These are phyloP conservation scores for Eristalis arbustorum DNA, from an alignment of 2,888 invertebrate genomes.

Conservation along the genomic window DNA sequence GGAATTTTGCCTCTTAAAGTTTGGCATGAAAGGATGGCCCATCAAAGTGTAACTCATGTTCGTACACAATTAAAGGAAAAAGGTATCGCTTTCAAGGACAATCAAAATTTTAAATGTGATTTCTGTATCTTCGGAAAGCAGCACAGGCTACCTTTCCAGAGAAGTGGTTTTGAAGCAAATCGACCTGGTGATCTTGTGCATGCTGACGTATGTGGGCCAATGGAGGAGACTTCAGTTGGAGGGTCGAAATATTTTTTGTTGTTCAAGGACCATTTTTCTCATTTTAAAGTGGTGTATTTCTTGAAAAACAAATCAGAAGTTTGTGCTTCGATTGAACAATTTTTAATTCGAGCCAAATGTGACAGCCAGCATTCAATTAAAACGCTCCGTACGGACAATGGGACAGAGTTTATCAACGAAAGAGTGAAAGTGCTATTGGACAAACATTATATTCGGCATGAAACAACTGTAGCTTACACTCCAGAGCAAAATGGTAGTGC, in stretches of 20 bases:
- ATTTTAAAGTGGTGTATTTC: conserved; percentile 17
- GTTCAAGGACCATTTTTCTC: conserved; percentile 17
- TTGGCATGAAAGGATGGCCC: no score
- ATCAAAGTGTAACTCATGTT: no score
- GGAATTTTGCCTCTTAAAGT: background rate
- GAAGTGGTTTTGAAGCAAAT: background rate
- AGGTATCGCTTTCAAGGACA: no score
- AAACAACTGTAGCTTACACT: conserved; percentile 30
- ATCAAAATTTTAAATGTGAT: no score
- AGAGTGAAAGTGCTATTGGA: conserved; percentile 15
- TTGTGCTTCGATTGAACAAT: background rate
- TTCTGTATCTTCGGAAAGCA: conserved; percentile 17
- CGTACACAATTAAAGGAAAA: no score
- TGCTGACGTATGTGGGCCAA: conserved; percentile 23
- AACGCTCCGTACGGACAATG: conserved; percentile 32
- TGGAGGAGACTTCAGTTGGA: conserved; percentile 23
- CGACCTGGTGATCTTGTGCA: no score
- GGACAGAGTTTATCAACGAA: conserved; percentile 14
- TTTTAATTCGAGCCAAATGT: conserved; percentile 3
- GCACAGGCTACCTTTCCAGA: conserved; percentile 10
- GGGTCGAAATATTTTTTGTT: conserved; percentile 14
- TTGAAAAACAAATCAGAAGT: conserved; percentile 30
- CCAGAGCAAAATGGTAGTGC: conserved; percentile 39
- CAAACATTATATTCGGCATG: conserved; percentile 9
- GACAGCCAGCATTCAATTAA: conserved; percentile 2